A percentile compares a stretch with the other conserved stretches of the same genome.
These are phyloP conservation scores for Pseudopodoces humilis DNA, from an alignment of 2,113 vertebrate genomes.

Conservation along the genomic window DNA sequence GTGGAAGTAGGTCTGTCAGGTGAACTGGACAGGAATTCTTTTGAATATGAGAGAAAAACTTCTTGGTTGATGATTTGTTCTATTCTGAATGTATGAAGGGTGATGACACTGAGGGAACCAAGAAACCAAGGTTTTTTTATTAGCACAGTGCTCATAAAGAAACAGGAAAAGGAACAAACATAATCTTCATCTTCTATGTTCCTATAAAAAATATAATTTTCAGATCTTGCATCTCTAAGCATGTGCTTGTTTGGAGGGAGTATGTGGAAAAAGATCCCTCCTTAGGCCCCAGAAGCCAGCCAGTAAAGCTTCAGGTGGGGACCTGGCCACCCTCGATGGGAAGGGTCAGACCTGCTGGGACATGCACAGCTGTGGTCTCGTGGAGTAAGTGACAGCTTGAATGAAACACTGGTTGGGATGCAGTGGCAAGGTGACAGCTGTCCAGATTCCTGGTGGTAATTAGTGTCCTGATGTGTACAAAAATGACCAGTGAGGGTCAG, in stretches of 20 bases:
- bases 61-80: neutral
- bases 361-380: fast-evolving
- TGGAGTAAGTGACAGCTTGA: neutral
- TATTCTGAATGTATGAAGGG: neutral
- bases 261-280: neutral
- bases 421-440: neutral
- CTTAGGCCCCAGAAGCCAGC: neutral
- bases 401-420: neutral
- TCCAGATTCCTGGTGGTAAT: neutral
- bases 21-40: neutral
- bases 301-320: neutral
- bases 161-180: neutral
- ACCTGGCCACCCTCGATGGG: neutral
- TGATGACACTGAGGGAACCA: neutral
- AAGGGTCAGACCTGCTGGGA: neutral
- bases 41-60: neutral
- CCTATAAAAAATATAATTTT: neutral
- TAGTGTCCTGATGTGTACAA: neutral
- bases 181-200: neutral
- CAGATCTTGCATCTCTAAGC: neutral
- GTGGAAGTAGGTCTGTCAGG: neutral
- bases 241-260: neutral
- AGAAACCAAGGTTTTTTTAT: neutral
- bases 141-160: neutral
- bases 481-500: neutral